Evolutionary conservation across 2,888 invertebrate genomes (phyloP).

Genomic region (Nomada goodeniana): DNA sequence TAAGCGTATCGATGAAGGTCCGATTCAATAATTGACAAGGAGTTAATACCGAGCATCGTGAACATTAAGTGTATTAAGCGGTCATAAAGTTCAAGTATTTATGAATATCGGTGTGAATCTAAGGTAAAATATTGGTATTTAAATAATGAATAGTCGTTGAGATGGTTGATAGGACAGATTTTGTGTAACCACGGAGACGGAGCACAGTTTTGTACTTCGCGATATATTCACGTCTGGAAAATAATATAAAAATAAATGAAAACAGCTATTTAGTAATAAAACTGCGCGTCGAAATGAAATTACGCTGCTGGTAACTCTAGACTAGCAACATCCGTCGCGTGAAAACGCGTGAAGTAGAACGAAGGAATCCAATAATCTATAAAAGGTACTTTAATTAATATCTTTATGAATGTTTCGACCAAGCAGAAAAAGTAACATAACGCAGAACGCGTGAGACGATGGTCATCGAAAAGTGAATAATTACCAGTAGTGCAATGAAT

Average conservation of each 20-base stretch:
- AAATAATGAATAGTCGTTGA: background rate
- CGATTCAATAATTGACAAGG: constrained; percentile 5
- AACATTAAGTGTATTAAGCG: constrained; percentile 1
- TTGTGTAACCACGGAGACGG: background rate
- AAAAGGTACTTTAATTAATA: constrained; percentile 36
- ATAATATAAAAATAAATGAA: background rate
- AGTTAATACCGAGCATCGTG: background rate
- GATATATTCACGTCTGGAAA: too few relatives aligned
- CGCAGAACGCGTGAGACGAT: constrained; percentile 55
- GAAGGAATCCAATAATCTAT: background rate
- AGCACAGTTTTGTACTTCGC: too few relatives aligned
- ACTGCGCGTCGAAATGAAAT: background rate
- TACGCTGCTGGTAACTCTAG: background rate
- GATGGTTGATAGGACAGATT: background rate
- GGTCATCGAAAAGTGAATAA: constrained; percentile 73
- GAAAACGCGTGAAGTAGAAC: background rate
- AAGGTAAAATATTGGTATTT: background rate
- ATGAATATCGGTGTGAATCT: background rate
- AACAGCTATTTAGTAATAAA: background rate
- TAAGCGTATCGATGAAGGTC: background rate
- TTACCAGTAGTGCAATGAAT: constrained; percentile 75
- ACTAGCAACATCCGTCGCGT: background rate
- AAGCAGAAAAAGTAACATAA: constrained; percentile 18
- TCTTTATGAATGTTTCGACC: constrained; percentile 39
- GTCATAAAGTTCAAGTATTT: constrained; percentile 5